phyloP scores from a whole-genome alignment of 2,113 vertebrate species.

The Steatornis caripensis region DNA sequence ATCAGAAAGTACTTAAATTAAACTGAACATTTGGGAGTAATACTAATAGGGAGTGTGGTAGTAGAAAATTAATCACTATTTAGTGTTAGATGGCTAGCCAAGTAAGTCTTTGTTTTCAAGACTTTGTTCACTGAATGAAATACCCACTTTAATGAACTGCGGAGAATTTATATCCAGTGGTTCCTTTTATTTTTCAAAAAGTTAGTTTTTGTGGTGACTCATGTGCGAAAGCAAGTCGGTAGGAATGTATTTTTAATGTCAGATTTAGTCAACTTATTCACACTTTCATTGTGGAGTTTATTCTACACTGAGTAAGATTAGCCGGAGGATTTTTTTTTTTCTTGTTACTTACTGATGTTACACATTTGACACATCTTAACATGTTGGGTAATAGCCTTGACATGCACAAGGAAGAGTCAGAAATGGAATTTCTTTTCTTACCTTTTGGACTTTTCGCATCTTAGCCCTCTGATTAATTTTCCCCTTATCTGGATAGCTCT shows the following conservation, averaged over 20 bases:
- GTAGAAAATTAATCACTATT: conserved; percentile 81
- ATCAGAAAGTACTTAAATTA: conserved; percentile 85
- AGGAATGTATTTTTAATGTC: conserved; percentile 19
- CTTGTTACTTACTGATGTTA: not conserved
- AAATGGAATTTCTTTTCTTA: not conserved
- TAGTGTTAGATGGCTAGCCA: conserved; percentile 73
- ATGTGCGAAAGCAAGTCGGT: not conserved
- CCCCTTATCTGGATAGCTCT: not conserved
- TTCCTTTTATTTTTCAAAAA: conserved; percentile 11
- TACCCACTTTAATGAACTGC: conserved; percentile 33
- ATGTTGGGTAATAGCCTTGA: not conserved
- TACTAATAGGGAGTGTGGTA: conserved; percentile 74
- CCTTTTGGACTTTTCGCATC: not conserved
- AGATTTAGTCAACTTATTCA: conserved; percentile 8
- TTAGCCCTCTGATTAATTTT: not conserved
- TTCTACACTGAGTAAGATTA: not conserved
- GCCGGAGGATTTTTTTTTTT: not conserved
- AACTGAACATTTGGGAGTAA: conserved; percentile 83
- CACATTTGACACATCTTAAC: not conserved
- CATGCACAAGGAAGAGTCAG: not conserved
- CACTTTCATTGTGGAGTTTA: not conserved
- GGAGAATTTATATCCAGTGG: not conserved
- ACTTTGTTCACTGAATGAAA: conserved; percentile 55
- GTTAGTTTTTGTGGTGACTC: not conserved
- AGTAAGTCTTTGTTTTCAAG: conserved; percentile 70